A percentile compares a stretch with the other conserved stretches of the same genome.
Evolutionary conservation across 2,888 invertebrate species (phyloP).

Genomic region (Anthophora plumipes): DNA sequence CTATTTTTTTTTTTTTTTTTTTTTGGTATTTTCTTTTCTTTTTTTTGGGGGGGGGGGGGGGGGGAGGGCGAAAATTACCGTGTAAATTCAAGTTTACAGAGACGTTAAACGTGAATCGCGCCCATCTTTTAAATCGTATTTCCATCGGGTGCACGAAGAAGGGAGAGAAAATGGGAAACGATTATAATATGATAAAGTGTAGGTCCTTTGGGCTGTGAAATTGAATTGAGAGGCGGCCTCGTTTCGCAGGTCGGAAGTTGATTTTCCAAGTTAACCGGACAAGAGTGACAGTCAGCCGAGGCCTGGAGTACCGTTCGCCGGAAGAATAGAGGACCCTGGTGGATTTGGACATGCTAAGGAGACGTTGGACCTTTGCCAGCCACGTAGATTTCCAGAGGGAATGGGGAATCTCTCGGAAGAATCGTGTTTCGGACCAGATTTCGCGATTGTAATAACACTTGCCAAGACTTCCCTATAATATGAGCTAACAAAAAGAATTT

Average conservation of each 20-base stretch:
- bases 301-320: constrained; percentile 43
- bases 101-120: no score
- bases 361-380: constrained; percentile 30
- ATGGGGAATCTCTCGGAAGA: no score
- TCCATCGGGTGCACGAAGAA: background rate
- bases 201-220: constrained; percentile 52
- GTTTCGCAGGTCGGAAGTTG: constrained; percentile 67
- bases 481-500: no score
- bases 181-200: constrained; percentile 55
- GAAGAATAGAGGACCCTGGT: constrained; percentile 10
- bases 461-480: no score
- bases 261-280: constrained; percentile 65
- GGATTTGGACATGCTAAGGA: constrained; percentile 45
- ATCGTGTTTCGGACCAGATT: background rate
- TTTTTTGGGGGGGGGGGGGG: no score
- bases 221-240: constrained; percentile 57
- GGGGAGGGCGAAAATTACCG: no score
- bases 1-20: no score
- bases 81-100: no score
- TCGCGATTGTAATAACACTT: no score
- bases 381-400: background rate
- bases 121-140: no score
- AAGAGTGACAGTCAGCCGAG: constrained; percentile 65
- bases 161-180: constrained; percentile 26
- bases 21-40: no score